Evolutionary conservation across 1,140 invertebrate genomes (phyloP), one percentile per base, ranked within the genome.

Genomic region (Apis dorsata): DNA sequence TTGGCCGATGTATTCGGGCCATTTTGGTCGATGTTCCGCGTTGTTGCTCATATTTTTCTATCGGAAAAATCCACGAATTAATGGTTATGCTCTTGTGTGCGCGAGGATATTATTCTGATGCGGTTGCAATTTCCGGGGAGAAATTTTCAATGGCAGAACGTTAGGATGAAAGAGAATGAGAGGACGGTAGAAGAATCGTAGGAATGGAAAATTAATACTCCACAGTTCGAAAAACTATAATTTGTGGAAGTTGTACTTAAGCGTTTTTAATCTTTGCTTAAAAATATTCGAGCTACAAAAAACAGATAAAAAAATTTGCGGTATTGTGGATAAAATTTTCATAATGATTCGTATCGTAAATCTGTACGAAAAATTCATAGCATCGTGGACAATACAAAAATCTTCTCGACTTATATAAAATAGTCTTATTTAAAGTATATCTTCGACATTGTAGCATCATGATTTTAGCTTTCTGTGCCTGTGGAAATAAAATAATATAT

Each of bases 61-160:
- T 68, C n/a, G 57, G 44, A 62, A 63, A 63, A 63, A 55, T 63
- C 24, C 44, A 2, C 17, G 51, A 66, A 66, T 66, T 51, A 81
- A 66, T 15, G n/a, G 55, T 60, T 44, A 44, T 44, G 34, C 51
- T 17, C 55, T 10, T 28, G 24, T 60, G 21, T 51, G 53, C 34
- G 12, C 55, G 21, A 21, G 55, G 59, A 2, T 78, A 79, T 71
- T 79, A 79, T 70, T 28, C 34, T 15, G 21, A 62, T 53, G 9
- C 68, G 4, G 66, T 71, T 79, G 55, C 15, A 59, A 79, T 79
- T 70, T 79, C 34, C 21, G 53, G 1, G 28, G 34, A 15, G 66
- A 44, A 53, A 60, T 19, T 11, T 53, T 79, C 77, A 34, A 59
- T 76, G 28, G 44, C 34, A 17, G 12, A 55, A 80, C 66, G 51